phyloP scores from a whole-genome alignment of 2,888 invertebrate species.

The Orchestes rusci region DNA sequence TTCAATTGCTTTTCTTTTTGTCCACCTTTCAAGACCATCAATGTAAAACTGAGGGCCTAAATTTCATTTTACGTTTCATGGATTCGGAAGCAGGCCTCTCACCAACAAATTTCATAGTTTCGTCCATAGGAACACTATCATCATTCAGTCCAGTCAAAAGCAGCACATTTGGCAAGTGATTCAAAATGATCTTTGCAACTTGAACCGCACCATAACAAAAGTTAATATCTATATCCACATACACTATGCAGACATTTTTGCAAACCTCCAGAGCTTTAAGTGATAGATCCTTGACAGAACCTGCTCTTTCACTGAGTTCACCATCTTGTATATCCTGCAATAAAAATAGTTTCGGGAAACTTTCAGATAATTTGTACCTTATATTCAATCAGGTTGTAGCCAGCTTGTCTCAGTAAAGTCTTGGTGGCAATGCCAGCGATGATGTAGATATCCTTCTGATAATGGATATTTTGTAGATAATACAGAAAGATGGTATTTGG shows the following conservation, averaged over 20 bases:
- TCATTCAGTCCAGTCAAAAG: slow-evolving; percentile 12
- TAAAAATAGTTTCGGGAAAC: background rate
- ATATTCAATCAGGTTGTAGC: slow-evolving; percentile 17
- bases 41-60: slow-evolving; percentile 15
- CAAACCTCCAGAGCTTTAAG: slow-evolving; percentile 8
- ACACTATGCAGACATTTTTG: slow-evolving; percentile 16
- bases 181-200: slow-evolving; percentile 12
- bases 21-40: slow-evolving; percentile 14
- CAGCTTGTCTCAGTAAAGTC: slow-evolving; percentile 9
- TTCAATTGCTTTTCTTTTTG: slow-evolving; percentile 6
- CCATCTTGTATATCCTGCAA: slow-evolving; percentile 8
- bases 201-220: slow-evolving; percentile 5
- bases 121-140: slow-evolving; percentile 10
- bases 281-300: background rate
- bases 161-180: slow-evolving; percentile 8
- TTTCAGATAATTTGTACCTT: slow-evolving; percentile 9
- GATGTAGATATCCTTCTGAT: slow-evolving; percentile 15
- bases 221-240: slow-evolving; percentile 14
- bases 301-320: slow-evolving; percentile 3
- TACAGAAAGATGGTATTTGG: slow-evolving; percentile 8
- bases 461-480: slow-evolving; percentile 12
- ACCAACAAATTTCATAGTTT: slow-evolving; percentile 5
- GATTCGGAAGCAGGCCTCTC: too few relatives aligned
- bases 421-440: slow-evolving; percentile 2
- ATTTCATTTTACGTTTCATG: too few relatives aligned